Evolutionary conservation across 2,113 vertebrate species (phyloP).

Genomic region (Lampris incognitus): DNA sequence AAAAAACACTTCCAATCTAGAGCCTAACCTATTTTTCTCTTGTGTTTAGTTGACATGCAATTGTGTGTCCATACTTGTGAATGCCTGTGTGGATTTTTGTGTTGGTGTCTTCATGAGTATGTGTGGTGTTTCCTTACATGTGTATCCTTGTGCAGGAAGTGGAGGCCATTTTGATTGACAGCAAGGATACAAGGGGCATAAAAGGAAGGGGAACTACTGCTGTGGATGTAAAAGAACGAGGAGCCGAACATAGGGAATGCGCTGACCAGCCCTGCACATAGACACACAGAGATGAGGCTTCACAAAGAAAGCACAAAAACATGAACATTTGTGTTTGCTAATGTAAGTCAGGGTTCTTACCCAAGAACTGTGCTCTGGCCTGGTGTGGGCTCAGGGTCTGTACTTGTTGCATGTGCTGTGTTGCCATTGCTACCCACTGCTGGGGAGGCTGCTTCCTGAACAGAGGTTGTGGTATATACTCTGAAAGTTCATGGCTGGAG

Average conservation of each 20-base stretch:
- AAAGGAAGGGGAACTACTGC: slow-evolving; percentile 79
- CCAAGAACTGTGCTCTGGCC: slow-evolving; percentile 92
- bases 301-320: background rate
- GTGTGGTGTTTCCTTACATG: slow-evolving; percentile 58
- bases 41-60: slow-evolving; percentile 26
- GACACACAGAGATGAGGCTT: slow-evolving; percentile 13
- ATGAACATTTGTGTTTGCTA: background rate
- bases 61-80: background rate
- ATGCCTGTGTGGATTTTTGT: slow-evolving; percentile 8
- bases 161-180: slow-evolving; percentile 74
- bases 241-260: slow-evolving; percentile 78
- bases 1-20: no score
- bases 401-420: slow-evolving; percentile 89
- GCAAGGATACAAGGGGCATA: slow-evolving; percentile 75
- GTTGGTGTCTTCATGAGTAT: slow-evolving; percentile 1
- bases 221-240: slow-evolving; percentile 75
- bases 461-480: slow-evolving; percentile 90
- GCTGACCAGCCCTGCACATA: slow-evolving; percentile 70
- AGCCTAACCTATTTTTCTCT: slow-evolving; percentile 4
- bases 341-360: slow-evolving; percentile 74
- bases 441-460: slow-evolving; percentile 85
- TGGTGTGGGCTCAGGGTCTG: slow-evolving; percentile 91
- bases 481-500: slow-evolving; percentile 89
- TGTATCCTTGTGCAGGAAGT: slow-evolving; percentile 78
- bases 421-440: slow-evolving; percentile 90